phyloP scores from a whole-genome alignment of 2,888 invertebrate genomes.

The Melinaea menophilus region DNA sequence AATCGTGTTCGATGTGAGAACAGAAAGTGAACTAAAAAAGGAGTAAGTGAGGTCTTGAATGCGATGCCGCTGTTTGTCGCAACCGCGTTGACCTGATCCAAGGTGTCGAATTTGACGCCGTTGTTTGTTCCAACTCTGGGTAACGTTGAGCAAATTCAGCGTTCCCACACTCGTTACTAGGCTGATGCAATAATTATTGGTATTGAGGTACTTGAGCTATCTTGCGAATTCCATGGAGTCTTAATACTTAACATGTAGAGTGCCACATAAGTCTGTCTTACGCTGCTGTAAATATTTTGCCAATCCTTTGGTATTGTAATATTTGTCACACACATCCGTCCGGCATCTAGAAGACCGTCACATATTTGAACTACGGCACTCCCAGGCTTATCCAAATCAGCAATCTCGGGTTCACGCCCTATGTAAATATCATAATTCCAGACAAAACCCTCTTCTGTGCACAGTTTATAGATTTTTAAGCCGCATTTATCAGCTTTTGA shows the following conservation, averaged over 20 bases:
- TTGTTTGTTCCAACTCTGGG: too few species aligned
- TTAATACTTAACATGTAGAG: background rate
- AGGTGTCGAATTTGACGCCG: background rate
- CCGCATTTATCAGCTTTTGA: conserved; percentile 33
- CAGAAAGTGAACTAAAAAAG: too few species aligned
- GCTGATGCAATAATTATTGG: too few species aligned
- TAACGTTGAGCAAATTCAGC: too few species aligned
- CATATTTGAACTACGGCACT: conserved; percentile 24
- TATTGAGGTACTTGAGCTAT: too few species aligned
- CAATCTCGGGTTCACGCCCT: conserved; percentile 22
- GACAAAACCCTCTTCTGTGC: conserved; percentile 24
- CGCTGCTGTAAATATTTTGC: conserved; percentile 5
- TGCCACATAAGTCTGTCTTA: conserved; percentile 9
- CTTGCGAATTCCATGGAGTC: too few species aligned
- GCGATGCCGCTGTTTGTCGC: too few species aligned
- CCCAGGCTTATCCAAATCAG: conserved; percentile 26
- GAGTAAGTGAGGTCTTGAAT: too few species aligned
- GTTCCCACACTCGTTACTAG: too few species aligned
- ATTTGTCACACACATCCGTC: conserved; percentile 9
- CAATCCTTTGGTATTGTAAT: background rate
- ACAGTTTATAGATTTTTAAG: conserved; percentile 31
- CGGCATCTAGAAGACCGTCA: conserved; percentile 21
- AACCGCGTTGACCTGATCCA: too few species aligned
- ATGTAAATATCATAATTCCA: conserved; percentile 30
- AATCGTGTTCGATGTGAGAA: too few species aligned